phyloP scores from a whole-genome alignment of 2,113 vertebrate species.

The Syngnathus scovelli region DNA sequence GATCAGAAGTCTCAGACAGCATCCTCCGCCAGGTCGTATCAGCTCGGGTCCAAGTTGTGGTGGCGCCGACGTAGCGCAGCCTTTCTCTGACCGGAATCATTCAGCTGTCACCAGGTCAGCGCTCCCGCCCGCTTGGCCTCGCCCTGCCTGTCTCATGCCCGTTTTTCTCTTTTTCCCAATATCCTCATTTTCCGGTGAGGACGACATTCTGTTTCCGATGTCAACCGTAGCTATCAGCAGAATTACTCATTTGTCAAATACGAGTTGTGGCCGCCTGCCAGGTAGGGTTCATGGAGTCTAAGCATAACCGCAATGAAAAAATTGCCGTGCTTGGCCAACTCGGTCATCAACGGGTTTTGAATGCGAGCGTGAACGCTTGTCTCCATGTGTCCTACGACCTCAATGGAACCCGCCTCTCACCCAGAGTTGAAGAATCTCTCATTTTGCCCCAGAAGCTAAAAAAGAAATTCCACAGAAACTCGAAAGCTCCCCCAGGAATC shows the following conservation, averaged over 20 bases:
- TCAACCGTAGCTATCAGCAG: not conserved
- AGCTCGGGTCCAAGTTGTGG: constrained; percentile 37
- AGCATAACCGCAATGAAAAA: not conserved
- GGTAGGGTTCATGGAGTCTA: too few species aligned
- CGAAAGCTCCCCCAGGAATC: constrained; percentile 45
- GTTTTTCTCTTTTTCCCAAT: constrained; percentile 38
- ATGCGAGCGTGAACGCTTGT: too few species aligned
- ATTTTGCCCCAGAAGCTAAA: not conserved
- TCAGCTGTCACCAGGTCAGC: constrained; percentile 4
- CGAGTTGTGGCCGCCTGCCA: not conserved
- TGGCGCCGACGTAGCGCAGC: constrained; percentile 36
- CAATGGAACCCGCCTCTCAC: not conserved
- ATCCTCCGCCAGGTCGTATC: constrained; percentile 4
- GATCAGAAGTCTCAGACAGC: constrained; percentile 5
- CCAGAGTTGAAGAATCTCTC: not conserved
- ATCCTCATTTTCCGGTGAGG: constrained; percentile 16
- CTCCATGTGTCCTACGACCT: too few species aligned
- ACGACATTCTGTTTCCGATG: constrained; percentile 15
- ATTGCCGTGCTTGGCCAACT: not conserved
- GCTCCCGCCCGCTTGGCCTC: constrained; percentile 18
- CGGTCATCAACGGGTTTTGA: too few species aligned
- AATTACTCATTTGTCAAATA: not conserved
- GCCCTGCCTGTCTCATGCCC: constrained; percentile 37
- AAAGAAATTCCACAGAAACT: constrained; percentile 51
- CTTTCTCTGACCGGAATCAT: constrained; percentile 50